Base-by-base conservation (phyloP, 2,888 invertebrate genomes). In the Heliconius aoede region DNA sequence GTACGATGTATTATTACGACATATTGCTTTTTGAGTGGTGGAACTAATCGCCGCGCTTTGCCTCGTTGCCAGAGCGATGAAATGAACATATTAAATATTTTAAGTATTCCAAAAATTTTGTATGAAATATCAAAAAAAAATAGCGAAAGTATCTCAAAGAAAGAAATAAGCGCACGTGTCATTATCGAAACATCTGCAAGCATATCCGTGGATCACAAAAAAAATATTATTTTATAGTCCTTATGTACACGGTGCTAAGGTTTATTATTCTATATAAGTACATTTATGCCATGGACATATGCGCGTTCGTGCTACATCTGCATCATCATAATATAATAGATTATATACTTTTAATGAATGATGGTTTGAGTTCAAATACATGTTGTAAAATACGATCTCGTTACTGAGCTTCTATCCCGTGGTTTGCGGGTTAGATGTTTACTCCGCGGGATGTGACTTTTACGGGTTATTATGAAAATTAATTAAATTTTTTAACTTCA, bases 251-350 rank as follows among this genome's bases (percentile, higher is more conserved):
- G 8, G 7, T 2, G 4, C 1, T 69, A 71, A 75, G 36, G 55
- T 26, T 0, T 55, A 55, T 32, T 69, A 55, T 69, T 69, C 32
- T 28, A 8, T 55, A 5, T 7, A 46, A 0, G 11, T 9, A 18
- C 1, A 4, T 30, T 18, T 30, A n/a, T n/a, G 55, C 55, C 1
- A 30, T 8, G 55, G 55, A 71, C 75, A 71, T 77, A 76, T 81
- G 81, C 78, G 78, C 58, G 83, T 85, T 84, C 88, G 86, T 87
- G 89, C 84, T 85, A 82, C 89, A 89, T 89, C 88, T 88, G 81
- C 83, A 82, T 79, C 76, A 79, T 73, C 76, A 79, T 72, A 73
- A 67, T 71, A 65, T 18, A 71, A 58, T 74, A 30, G 65, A 62
- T 68, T 62, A 40, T 28, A 58, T 28, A n/a, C 24, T 46, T 76